These are phyloP conservation scores for Leuctra nigra DNA, from an alignment of 2,888 invertebrate genomes.

Conservation along the genomic window DNA sequence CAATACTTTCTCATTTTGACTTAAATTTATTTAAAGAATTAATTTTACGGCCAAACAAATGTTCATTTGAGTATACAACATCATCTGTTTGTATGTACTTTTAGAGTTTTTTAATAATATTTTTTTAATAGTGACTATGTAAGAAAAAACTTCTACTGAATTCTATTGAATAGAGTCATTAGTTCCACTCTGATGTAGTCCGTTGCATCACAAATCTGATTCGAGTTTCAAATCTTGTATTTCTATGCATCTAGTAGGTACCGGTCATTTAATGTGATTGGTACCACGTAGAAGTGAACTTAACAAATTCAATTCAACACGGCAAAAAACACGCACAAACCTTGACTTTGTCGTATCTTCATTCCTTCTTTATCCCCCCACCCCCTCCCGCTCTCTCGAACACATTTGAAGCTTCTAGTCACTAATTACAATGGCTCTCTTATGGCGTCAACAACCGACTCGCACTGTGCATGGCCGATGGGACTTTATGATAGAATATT, in stretches of 20 bases:
- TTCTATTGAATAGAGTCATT: constrained; percentile 10
- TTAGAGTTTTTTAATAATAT: neutral
- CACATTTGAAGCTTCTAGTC: too few species aligned
- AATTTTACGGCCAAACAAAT: neutral
- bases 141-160: neutral
- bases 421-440: too few species aligned
- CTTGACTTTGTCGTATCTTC: too few species aligned
- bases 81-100: neutral
- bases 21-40: too few species aligned
- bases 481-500: too few species aligned
- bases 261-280: neutral
- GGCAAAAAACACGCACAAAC: constrained; percentile 1
- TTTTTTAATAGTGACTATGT: neutral
- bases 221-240: neutral
- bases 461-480: too few species aligned
- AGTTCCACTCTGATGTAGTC: constrained; percentile 13
- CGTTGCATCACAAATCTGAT: neutral
- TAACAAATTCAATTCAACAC: constrained; percentile 1
- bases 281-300: neutral
- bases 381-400: too few species aligned
- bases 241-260: neutral
- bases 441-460: too few species aligned
- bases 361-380: too few species aligned
- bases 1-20: too few species aligned
- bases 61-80: neutral